Base-by-base conservation (phyloP, 2,797 vertebrate genomes). In the Alcedo quadribrachys region DNA sequence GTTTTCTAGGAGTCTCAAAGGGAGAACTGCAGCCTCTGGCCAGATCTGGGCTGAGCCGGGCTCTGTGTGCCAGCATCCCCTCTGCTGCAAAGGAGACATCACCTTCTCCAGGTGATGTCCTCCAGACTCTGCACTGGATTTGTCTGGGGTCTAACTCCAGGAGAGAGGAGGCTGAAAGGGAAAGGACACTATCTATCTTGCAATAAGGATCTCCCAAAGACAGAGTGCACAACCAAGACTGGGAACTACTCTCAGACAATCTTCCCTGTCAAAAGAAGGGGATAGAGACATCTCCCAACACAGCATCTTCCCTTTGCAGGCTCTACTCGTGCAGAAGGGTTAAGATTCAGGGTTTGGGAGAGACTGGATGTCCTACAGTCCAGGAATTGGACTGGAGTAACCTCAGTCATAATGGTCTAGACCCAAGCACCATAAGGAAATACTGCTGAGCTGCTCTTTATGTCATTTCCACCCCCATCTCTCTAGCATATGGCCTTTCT, bases 401-500 rank as follows among this genome's bases (percentile, higher is more conserved):
- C 40, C 18, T 67, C 70, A 57, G 15, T 42, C 85, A 12, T 43
- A 51, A 42, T 3, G 14, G 42, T 82, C 66, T 43, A 87, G 84
- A 82, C 77, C 50, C 48, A 79, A 79, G 40, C 40, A 81, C 54
- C 80, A 73, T 65, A 92, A 77, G 65, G 78, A 13, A 54, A 73
- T 53, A 78, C 78, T 51, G 71, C 84, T 92, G 90, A 88, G 83
- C 45, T 93, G 35, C 45, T 85, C 27, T 94, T 79, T 66, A 66
- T 87, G 92, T 73, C 40, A 89, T 92, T 93, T 94, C 81, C 53
- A 65, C 35, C 30, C 24, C 28, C 30, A 53, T 46, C 66, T 83
- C 81, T 82, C 66, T 45, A 75, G 58, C 81, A 87, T 61, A 89
- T 71, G 66, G 54, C 54, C 54, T 71, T 68, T 83, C 43, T n/a